These are phyloP conservation scores for Muscicapa adusta DNA, from an alignment of 2,113 vertebrate genomes.

Conservation along the genomic window DNA sequence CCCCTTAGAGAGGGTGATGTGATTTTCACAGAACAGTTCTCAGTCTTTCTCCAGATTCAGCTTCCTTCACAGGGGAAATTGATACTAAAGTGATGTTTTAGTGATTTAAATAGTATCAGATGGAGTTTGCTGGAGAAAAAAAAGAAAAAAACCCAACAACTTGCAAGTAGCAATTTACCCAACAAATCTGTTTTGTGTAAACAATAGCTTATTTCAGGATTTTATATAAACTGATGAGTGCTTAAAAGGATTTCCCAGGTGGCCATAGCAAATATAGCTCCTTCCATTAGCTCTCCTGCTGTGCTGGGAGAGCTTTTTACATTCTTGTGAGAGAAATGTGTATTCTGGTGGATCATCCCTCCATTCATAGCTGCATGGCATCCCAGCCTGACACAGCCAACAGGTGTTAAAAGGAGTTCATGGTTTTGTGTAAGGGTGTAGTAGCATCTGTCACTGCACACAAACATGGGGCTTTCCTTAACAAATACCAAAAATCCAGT, in stretches of 20 bases:
- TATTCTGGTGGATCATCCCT: not conserved
- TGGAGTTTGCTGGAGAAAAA: not conserved
- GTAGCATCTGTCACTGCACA: not conserved
- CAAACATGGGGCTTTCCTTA: not conserved
- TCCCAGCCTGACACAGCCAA: not conserved
- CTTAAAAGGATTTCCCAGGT: not conserved
- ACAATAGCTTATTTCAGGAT: not conserved
- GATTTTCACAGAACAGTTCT: not conserved
- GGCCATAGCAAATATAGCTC: not conserved
- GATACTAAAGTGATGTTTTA: not conserved
- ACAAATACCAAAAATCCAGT: not conserved
- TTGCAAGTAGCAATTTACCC: not conserved
- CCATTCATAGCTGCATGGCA: not conserved
- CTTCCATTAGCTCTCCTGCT: not conserved
- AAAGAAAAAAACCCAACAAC: not conserved
- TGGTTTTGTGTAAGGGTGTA: fast-evolving
- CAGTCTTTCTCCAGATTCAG: not conserved
- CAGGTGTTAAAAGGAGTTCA: not conserved
- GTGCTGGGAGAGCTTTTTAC: not conserved
- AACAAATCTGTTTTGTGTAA: not conserved
- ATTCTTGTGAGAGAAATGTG: not conserved
- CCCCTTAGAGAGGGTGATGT: not conserved
- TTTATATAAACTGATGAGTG: not conserved
- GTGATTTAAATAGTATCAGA: slow-evolving; percentile 5
- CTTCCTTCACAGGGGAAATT: not conserved